Conservation (phyloP, 2,888 invertebrate genomes). For the Escarpia spicata region DNA sequence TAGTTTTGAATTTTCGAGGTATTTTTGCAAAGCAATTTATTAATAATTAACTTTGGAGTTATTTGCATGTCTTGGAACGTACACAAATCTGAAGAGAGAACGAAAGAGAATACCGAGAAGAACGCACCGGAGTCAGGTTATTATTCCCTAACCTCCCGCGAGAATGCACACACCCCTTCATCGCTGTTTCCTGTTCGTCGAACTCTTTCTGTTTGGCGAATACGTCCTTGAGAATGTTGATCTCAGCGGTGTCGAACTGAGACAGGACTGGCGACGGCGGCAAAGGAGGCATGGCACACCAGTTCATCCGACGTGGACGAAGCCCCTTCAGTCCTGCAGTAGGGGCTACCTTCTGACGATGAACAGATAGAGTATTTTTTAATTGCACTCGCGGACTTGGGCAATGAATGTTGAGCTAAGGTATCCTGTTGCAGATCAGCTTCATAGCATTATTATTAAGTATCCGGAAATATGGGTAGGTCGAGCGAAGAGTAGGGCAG, state of each 20-base stretch:
- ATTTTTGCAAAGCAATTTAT: no score
- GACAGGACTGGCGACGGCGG: background rate
- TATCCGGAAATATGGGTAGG: no score
- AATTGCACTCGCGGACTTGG: background rate
- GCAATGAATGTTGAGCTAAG: background rate
- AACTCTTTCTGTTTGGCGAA: slow-evolving; percentile 6
- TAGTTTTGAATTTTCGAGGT: no score
- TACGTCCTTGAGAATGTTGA: background rate
- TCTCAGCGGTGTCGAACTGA: background rate
- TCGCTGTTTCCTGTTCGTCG: background rate
- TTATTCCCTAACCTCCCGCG: background rate
- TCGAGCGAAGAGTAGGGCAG: no score
- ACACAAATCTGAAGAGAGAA: no score
- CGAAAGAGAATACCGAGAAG: background rate
- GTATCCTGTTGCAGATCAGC: no score
- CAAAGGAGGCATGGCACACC: background rate
- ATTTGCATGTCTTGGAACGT: no score
- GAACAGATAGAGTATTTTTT: background rate
- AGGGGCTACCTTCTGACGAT: background rate
- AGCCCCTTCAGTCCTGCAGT: background rate
- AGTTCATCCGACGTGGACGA: background rate
- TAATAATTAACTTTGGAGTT: no score
- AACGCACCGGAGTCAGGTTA: background rate
- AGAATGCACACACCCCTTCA: background rate
- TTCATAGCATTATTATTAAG: no score